Conservation (phyloP, 2,888 invertebrate species). For the Hipparchia sbordonii region DNA sequence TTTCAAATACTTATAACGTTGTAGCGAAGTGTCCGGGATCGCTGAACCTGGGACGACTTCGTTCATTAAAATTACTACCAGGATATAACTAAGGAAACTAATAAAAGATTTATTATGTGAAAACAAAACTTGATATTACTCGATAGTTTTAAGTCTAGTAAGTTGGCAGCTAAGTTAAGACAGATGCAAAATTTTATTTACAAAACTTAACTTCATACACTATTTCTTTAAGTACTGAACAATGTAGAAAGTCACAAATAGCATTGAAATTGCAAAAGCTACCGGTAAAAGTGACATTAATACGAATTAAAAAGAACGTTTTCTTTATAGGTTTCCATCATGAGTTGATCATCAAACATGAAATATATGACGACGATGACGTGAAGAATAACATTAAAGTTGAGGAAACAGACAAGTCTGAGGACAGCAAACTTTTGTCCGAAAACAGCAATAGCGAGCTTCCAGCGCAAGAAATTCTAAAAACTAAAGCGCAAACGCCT, state of each 20-base stretch:
- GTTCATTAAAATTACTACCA: too few relatives aligned
- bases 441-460: not conserved
- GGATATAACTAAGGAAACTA: too few relatives aligned
- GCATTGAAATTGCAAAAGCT: not conserved
- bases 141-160: too few relatives aligned
- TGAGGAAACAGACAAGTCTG: not conserved
- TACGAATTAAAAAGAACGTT: constrained; percentile 12
- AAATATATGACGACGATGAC: not conserved
- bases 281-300: not conserved
- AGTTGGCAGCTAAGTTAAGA: too few relatives aligned
- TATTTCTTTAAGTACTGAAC: not conserved
- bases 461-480: not conserved
- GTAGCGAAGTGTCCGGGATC: too few relatives aligned
- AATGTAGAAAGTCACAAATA: not conserved
- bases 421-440: not conserved
- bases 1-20: too few relatives aligned
- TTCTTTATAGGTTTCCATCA: constrained; percentile 23
- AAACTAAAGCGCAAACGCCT: not conserved
- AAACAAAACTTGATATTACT: too few relatives aligned
- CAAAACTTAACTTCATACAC: too few relatives aligned
- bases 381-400: constrained; percentile 2
- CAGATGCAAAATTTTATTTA: too few relatives aligned
- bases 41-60: too few relatives aligned
- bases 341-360: constrained; percentile 12
- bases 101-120: too few relatives aligned